A percentile compares a stretch with the other conserved stretches of the same genome.
Conservation (phyloP, 1,140 invertebrate species). For the Alviniconcha marisindica region DNA sequence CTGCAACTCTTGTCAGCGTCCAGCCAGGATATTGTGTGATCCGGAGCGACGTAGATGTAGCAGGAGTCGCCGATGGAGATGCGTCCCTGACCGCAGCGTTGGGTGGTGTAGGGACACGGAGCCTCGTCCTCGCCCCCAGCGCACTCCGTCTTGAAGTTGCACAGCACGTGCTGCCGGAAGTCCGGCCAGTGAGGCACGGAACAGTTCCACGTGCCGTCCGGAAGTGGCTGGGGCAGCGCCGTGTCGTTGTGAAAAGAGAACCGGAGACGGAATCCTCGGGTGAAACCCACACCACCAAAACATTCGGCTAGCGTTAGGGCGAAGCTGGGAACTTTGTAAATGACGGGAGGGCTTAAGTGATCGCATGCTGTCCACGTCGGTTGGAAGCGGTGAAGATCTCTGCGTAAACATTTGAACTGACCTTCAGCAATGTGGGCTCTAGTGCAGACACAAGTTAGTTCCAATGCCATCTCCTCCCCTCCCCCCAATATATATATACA, state of each 20-base stretch:
- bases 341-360: neutral
- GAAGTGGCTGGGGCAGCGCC: neutral
- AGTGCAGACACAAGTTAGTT: neutral
- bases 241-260: neutral
- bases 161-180: constrained; percentile 12
- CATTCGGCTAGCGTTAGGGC: neutral
- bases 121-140: constrained; percentile 20
- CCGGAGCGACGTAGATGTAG: neutral
- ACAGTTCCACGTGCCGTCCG: constrained; percentile 18
- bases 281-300: too few species aligned
- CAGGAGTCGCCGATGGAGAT: neutral
- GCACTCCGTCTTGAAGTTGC: constrained; percentile 14
- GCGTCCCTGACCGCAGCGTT: neutral
- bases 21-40: neutral
- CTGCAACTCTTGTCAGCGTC: neutral
- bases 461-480: too few species aligned
- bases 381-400: neutral
- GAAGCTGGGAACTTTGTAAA: neutral
- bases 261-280: neutral
- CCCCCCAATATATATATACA: too few species aligned
- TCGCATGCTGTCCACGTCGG: neutral
- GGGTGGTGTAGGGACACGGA: constrained; percentile 19
- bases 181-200: constrained; percentile 26
- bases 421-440: neutral
- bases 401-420: neutral